Base-by-base conservation (phyloP, 2,113 vertebrate genomes). In the Nymphicus hollandicus region DNA sequence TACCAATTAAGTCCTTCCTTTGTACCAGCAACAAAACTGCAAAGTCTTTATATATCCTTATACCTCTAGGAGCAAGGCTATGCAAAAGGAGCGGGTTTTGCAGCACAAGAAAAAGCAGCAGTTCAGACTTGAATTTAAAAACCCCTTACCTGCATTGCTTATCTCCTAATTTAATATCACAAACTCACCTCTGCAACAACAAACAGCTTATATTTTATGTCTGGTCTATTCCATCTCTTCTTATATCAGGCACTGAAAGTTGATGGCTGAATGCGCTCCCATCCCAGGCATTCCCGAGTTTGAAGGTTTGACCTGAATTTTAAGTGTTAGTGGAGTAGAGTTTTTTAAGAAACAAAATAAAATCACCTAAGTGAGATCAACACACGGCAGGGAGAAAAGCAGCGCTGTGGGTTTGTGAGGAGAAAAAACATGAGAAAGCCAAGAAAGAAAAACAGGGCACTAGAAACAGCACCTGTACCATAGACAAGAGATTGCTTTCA, bases 391-490 rank as follows among this genome's bases (percentile, higher is more conserved):
- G 1, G 49, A 63, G 50, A 27, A 73, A 91, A 81, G 60, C 1
- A 47, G 17, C 39, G 28, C 28, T 31, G 17, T 1, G n/a, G 11
- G 4, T 13, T 72, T 12, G 11, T 4, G 17, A 18, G n/a, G 27
- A 29, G 43, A 44, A n/a, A 71, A 71, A 28, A 23, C 11, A 52
- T 16, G n/a, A 77, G 33, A 46, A 8, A 64, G 7, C 6, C 13
- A 50, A 11, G 24, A 58, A 65, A 11, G 5, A 31, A 81, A 93
- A 63, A 7, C 1, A 41, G 37, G 3, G 2, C 15, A 17, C 13
- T 1, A 47, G 4, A 17, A 41, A 14, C 4, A 77, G 4, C 53
- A 24, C 18, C 0, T 1, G 0, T 0, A 7, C 41, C 31, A 2
- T 4, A 19, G 8, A 31, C 6, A 20, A 22, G 15, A 27, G 10